Evolutionary conservation across 2,113 vertebrate species (phyloP).

Genomic region (Pseudorectes ferrugineus): DNA sequence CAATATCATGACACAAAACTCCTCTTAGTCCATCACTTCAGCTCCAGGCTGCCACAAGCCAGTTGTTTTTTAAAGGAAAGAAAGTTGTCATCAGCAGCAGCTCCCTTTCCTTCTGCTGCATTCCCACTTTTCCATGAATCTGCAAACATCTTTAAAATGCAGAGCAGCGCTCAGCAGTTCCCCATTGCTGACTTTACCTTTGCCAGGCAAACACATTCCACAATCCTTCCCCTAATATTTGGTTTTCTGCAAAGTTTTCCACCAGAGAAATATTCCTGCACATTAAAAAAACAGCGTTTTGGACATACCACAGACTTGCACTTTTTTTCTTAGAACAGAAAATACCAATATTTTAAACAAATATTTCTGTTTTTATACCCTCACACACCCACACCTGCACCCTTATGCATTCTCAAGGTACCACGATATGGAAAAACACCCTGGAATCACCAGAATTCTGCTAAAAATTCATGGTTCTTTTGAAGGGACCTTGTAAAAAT

Average conservation of each 20-base stretch:
- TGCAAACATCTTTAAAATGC: not conserved
- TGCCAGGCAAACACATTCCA: conserved; percentile 42
- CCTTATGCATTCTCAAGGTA: not conserved
- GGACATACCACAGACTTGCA: not conserved
- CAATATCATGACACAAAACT: not conserved
- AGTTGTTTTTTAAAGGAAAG: not conserved
- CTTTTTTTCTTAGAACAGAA: not conserved
- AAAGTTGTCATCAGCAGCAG: not conserved
- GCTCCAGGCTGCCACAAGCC: not conserved
- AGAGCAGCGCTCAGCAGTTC: not conserved
- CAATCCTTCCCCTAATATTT: conserved; percentile 20
- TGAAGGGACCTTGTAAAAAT: not conserved
- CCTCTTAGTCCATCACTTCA: not conserved
- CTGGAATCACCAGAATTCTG: not conserved
- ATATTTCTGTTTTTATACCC: not conserved
- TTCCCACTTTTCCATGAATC: not conserved
- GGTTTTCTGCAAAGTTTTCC: conserved; percentile 38
- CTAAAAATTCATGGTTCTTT: not conserved
- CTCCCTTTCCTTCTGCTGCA: not conserved
- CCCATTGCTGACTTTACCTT: not conserved
- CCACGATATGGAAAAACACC: not conserved
- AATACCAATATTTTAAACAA: not conserved
- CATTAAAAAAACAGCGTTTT: not conserved
- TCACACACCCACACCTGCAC: not conserved
- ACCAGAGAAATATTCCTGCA: not conserved